Evolutionary conservation across 2,113 vertebrate species (phyloP), one percentile per base, ranked within the genome.

Genomic region (Chaenocephalus aceratus): DNA sequence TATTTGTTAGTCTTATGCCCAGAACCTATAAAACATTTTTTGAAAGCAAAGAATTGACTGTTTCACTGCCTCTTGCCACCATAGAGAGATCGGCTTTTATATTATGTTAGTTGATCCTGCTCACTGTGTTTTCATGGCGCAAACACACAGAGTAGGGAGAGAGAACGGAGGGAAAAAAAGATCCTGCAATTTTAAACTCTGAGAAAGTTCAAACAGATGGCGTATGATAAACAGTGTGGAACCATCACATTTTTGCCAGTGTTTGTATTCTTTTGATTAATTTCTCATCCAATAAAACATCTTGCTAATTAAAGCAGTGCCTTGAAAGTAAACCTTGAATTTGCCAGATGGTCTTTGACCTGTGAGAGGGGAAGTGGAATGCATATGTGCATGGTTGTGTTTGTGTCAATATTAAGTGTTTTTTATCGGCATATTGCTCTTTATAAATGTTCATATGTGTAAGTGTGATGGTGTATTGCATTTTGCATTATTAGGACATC

Each of bases 331-430:
- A 94, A 93, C 88, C 75, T 91, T 79, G 79, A 90, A 91, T 93
- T 93, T 91, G 69, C 93, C 94, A 95, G 93, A 94, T 94, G 94
- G 91, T 89, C 86, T 93, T 91, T 91, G 91, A 94, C 92, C 89
- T 84, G 77, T 89, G 72, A 56, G 75, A 92, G 88, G 84, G 91
- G 69, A 78, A 85, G 75, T 77, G 51, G 86, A 91, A 85, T 88
- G 21, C 79, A 89, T 88, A 75, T 89, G 84, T 83, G 67, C 76
- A 15, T 63, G 36, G 26, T 74, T 70, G 2, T 72, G 67, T 83
- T 77, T 72, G 59, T 73, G 26, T 73, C 52, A 66, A 51, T 4
- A 21, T 23, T 71, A 15, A 49, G 41, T 69, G 44, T 57, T 72
- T 66, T 64, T 30, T 76, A 41, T 68, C 30, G 59, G 18, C 49